These are phyloP conservation scores for Todiramphus saurophagus DNA, from an alignment of 2,113 vertebrate genomes.

Conservation along the genomic window DNA sequence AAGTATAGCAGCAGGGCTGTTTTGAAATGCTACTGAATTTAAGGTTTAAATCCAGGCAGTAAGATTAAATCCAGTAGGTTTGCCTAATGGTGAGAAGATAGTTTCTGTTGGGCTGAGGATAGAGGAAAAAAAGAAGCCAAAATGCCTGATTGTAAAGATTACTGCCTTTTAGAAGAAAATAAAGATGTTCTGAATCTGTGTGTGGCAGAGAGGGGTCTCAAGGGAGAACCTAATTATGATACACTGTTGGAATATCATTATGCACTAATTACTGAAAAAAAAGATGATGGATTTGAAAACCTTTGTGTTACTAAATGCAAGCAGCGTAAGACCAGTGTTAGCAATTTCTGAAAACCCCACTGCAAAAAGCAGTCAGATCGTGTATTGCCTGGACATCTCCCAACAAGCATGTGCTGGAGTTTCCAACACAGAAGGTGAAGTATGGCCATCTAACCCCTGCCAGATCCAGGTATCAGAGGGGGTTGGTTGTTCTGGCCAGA, in stretches of 20 bases:
- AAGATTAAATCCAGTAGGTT: not conserved
- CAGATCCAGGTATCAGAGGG: not conserved
- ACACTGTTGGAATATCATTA: not conserved
- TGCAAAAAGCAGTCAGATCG: not conserved
- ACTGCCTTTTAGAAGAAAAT: conserved; percentile 35
- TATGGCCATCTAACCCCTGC: not conserved
- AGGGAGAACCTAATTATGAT: not conserved
- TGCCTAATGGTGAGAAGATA: not conserved
- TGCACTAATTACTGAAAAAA: not conserved
- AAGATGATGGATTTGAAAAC: conserved; percentile 7
- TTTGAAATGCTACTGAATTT: conserved; percentile 47
- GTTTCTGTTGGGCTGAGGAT: not conserved
- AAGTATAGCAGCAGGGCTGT: not conserved
- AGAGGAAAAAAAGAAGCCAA: not conserved
- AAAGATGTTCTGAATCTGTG: conserved; percentile 28
- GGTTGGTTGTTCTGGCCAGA: not conserved
- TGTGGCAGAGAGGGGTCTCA: not conserved
- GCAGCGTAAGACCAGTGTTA: not conserved
- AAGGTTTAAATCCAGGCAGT: conserved; percentile 1
- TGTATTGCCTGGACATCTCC: not conserved
- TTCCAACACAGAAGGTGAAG: not conserved
- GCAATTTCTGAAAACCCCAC: not conserved
- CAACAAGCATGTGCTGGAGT: not conserved
- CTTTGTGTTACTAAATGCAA: not conserved
- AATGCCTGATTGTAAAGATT: conserved; percentile 23